Evolutionary conservation across 2,113 vertebrate species (phyloP), one percentile per base, ranked within the genome.

Genomic region (Nycticorax nycticorax): DNA sequence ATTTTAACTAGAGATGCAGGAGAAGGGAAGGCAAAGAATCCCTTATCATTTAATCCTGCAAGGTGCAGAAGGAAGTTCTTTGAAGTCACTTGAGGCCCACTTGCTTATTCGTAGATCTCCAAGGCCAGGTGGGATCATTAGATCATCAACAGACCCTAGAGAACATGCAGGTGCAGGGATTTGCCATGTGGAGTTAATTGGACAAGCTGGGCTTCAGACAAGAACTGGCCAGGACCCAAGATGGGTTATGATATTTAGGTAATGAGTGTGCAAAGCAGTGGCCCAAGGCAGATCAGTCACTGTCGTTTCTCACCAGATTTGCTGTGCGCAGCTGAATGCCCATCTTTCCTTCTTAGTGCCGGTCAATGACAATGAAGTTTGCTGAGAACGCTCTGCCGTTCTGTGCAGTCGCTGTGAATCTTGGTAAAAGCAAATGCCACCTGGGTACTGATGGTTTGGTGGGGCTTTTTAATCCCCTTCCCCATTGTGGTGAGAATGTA

Each of bases 301-400:
- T 48, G 45, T 2, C 1, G 0, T 8, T 81, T 35, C 24, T 43
- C 57, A 16, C 1, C 8, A 33, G 8, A 23, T 19, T 5, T 14
- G 63, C 85, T 15, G 10, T 16, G 64, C 1, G 4, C 8, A 17
- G 22, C 75, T 55, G 13, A 28, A 18, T 11, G 3, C 27, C 12
- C 2, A 2, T 8, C 20, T 60, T 39, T 47, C 22, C 30, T 33
- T 6, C 41, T 35, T 9, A 5, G 41, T 50, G 39, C 35, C 5
- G 4, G 32, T 2, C 11, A 11, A 30, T 18, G 52, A 7, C 30
- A 5, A 5, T 6, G 32, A 20, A 18, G 13, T 12, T 27, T 60
- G 60, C 26, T 73, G 89, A 24, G 35, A 19, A 39, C 66, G 6
- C 3, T 0, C 24, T 77, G 76, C 68, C 5, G 0, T 39, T 66